Base-by-base conservation (phyloP, 2,888 invertebrate species). In the Mamestra brassicae region DNA sequence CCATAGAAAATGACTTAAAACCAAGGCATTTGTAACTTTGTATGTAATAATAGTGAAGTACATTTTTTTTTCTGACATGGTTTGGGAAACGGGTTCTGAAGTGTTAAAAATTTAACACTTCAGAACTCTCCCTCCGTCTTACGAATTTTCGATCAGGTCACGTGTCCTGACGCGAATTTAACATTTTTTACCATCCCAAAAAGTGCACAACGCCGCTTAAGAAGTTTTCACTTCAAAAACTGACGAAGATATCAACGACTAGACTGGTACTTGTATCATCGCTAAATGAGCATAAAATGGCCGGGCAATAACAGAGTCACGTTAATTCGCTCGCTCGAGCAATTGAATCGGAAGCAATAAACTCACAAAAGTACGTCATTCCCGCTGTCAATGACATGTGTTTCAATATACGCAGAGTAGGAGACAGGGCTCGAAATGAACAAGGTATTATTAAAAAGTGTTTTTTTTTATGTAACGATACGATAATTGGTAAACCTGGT, bases 311-410 rank as follows among this genome's bases (percentile, higher is more conserved):
- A 74, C 45, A 54, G 50, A 64, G 84, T 64, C 80, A 63, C 34
- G 52, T 63, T 72, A 72, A 80, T 72, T 76, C 54, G 47, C 26
- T 54, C 55, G 42, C 47, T 47, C 47, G 45, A 81, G 55, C 73
- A 64, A 72, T 75, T 69, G 68, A 76, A 45, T 52, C 58, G 78
- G 85, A 84, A 81, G 75, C 85, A 77, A 85, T 87, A 85, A 87
- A 64, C 73, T 66, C 58, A 8, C 54, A 42, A 75, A 74, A 76
- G 81, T 81, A 77, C 74, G 68, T 87, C 85, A 78, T 67, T 60
- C 7, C n/a, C 17, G 47, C n/a, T 64, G 60, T 47, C 81, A 64
- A 26, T 61, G 55, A 61, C 66, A 63, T 45, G 64, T 65, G 78
- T 70, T 61, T 57, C 47, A 57, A 45, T 78, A 83, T 52, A 65